These are phyloP conservation scores for Oegoconia quadripuncta DNA, from an alignment of 2,888 invertebrate species.

Conservation along the genomic window DNA sequence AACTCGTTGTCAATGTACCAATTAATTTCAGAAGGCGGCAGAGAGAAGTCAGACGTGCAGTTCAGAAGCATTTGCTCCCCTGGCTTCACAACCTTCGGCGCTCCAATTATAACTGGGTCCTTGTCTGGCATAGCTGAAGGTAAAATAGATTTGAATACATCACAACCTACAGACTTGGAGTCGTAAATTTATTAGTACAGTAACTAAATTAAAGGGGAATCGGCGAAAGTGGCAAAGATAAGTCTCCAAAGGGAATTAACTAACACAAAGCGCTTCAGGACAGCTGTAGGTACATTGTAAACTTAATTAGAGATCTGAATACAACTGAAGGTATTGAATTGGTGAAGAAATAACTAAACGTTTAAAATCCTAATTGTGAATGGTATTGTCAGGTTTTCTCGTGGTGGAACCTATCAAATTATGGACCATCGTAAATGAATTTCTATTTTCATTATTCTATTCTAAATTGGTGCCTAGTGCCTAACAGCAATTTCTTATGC, in stretches of 20 bases:
- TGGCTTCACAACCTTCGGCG: constrained; percentile 64
- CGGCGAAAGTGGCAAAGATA: constrained; percentile 18
- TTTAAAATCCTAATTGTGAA: background rate
- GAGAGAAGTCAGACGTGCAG: constrained; percentile 68
- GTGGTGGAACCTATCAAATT: background rate
- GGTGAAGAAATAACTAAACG: background rate
- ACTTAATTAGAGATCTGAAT: constrained; percentile 44
- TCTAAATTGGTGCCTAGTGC: too few relatives aligned
- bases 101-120: constrained; percentile 64
- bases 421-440: too few relatives aligned
- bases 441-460: too few relatives aligned
- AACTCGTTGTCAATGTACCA: constrained; percentile 71
- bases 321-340: constrained; percentile 20
- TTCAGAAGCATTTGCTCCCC: constrained; percentile 69
- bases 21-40: constrained; percentile 70
- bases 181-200: constrained; percentile 8
- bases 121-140: constrained; percentile 64
- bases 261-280: constrained; percentile 30
- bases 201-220: constrained; percentile 15
- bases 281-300: constrained; percentile 27
- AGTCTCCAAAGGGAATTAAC: constrained; percentile 31
- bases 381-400: background rate
- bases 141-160: constrained; percentile 49
- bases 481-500: too few relatives aligned
- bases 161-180: constrained; percentile 20